Evolutionary conservation across 1,140 invertebrate species (phyloP), one percentile per base, ranked within the genome.

Genomic region (Drosophila repleta): DNA sequence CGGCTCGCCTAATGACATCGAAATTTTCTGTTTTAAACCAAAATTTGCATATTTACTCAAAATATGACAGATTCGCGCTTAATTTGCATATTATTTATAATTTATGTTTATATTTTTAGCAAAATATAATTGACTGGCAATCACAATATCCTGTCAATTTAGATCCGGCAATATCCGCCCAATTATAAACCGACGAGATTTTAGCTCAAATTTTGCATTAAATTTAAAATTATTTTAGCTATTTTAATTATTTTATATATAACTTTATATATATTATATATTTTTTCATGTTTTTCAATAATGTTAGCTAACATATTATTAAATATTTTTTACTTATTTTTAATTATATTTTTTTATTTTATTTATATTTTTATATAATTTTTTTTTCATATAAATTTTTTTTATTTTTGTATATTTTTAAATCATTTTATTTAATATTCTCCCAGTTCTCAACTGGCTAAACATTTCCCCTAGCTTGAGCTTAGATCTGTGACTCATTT

Each of bases 1-100:
- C 70, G 57, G 46, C 60, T 61, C 61, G 53, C 37, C 63, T 81
- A 84, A 87, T 87, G 52, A 85, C 65, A 81, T 66, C 68, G 82
- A 56, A 77, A 84, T 79, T 76, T 49, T 68, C 49, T 60, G 35
- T 11, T 4, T 3, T 29, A 21, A 39, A 69, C 68, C 58, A 49
- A 46, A 60, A 72, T 69, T 62, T 48, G 32, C 49, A 63, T 69
- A 67, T 60, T 66, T 46, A 39, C 61, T 39, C 55, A 57, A 18
- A 57, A 57, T 57, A 57, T 65, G 57, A 60, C 43, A 60, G 57
- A 60, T 60, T 46, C 29, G 55, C 24, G 55, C 45, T 15, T 43
- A 51, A 49, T 57, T 45, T 46, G 39, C 69, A 72, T 72, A 51
- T 43, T 32, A 29, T 49, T 32, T 32, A 52, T 39, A 15, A 49